Evolutionary conservation across 2,113 vertebrate species (phyloP).

Genomic region (Vicugna pacos): DNA sequence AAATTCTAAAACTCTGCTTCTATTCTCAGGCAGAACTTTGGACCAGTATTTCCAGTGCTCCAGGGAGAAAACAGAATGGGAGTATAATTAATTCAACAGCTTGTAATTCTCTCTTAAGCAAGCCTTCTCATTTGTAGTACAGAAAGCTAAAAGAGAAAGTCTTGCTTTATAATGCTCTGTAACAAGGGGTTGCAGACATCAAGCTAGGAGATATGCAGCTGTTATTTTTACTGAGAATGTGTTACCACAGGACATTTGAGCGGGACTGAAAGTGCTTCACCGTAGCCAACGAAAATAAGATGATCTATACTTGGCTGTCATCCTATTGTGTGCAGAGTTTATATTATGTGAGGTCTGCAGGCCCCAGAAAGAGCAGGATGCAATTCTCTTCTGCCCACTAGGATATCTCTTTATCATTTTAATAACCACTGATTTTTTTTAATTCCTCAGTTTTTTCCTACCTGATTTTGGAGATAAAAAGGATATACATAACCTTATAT

Average conservation of each 20-base stretch:
- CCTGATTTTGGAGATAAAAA: constrained; percentile 19
- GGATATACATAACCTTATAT: not conserved
- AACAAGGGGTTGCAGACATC: not conserved
- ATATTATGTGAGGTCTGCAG: not conserved
- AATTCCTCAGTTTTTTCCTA: constrained; percentile 14
- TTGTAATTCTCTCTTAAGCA: not conserved
- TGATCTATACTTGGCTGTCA: not conserved
- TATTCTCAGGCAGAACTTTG: not conserved
- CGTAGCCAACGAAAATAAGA: constrained; percentile 20
- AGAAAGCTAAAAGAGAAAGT: not conserved
- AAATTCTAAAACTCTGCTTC: not conserved
- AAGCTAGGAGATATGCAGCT: not conserved
- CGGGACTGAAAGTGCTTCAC: not conserved
- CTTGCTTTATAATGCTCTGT: not conserved
- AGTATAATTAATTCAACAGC: not conserved
- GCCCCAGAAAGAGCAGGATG: not conserved
- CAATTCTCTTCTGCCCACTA: not conserved
- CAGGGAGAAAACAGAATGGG: not conserved
- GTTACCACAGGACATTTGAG: not conserved
- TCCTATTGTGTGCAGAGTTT: not conserved
- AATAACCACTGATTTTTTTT: not conserved
- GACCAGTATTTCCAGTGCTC: not conserved
- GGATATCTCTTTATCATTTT: not conserved
- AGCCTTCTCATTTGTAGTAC: not conserved
- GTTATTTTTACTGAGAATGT: not conserved